Evolutionary conservation across 2,888 invertebrate genomes (phyloP).

Genomic region (Harpagoxenus sublaevis): DNA sequence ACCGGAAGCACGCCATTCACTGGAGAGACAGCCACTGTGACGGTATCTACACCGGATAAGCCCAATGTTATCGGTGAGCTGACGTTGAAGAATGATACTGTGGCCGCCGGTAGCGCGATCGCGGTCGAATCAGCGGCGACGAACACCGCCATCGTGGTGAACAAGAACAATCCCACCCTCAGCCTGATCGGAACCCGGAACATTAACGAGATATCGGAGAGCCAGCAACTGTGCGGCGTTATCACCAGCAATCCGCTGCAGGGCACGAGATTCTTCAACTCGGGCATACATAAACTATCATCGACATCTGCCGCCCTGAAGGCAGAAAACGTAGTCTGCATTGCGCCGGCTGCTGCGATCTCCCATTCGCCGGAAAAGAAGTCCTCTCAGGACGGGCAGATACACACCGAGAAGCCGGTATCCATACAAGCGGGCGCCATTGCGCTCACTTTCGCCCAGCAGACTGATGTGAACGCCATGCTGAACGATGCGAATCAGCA

Average conservation of each 20-base stretch:
- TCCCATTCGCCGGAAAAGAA: conserved; percentile 77
- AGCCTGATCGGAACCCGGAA: conserved; percentile 80
- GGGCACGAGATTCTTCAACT: conserved; percentile 82
- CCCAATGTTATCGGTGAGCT: conserved; percentile 64
- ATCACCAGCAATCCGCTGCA: conserved; percentile 84
- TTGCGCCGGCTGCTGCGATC: conserved; percentile 73
- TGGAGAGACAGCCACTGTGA: conserved; percentile 51
- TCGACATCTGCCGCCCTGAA: conserved; percentile 73
- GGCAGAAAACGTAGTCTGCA: conserved; percentile 80
- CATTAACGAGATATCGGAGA: conserved; percentile 78
- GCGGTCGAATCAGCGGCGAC: conserved; percentile 65
- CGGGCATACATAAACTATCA: conserved; percentile 81
- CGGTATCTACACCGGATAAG: conserved; percentile 65
- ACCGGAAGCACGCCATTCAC: conserved; percentile 73
- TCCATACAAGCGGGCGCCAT: conserved; percentile 80
- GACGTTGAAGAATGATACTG: conserved; percentile 62
- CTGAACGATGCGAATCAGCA: conserved; percentile 73
- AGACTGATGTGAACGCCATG: conserved; percentile 75
- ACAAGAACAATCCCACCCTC: conserved; percentile 79
- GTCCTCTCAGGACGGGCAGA: conserved; percentile 68
- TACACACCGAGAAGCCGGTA: conserved; percentile 75
- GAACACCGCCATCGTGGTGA: conserved; percentile 79
- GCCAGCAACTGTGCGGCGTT: conserved; percentile 83
- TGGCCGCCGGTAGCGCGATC: conserved; percentile 61
- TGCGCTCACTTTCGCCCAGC: conserved; percentile 81